Evolutionary conservation across 2,888 invertebrate species (phyloP), one percentile per base, ranked within the genome.

Genomic region (Eupithecia dodoneata): DNA sequence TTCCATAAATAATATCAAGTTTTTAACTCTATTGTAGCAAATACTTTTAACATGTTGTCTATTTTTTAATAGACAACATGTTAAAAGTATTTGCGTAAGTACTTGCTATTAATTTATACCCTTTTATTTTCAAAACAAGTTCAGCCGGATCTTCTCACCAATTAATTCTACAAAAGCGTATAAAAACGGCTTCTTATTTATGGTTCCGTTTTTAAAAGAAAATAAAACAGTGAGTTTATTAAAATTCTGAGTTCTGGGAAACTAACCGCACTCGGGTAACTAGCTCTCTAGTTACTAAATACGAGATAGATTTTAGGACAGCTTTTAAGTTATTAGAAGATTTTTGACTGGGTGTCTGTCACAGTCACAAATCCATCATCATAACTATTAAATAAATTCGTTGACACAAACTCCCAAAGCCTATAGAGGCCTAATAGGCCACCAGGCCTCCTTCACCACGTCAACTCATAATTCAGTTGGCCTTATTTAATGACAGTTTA

Each of bases 141-240:
- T 12, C 59, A 74, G 59, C 71, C 71, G 73, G 72, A 72, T 63
- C 63, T 63, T 45, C 42, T 41, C 41, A 5, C 30, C 41, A 66
- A 66, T 66, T 42, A 66, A 15, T 6, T 42, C 30, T 15, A 30
- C 2, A 41, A 30, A 66, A 66, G 4, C 5, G 41, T 15, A 65
- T 4, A 42, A 42, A 13, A 66, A 59, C 5, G 15, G 41, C 42
- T 4, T 13, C 15, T 42, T 15, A 66, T 41, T 30, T 41, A 66
- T 15, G 65, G 15, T 30, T 41, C 41, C 2, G 41, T 41, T 42
- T 66, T 42, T 4, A 3, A 2, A 30, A 63, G 2, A 12, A 7
- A 4, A 59, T 47, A 59, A 59, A 30, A 9, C 18, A 18, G 59
- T 59, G 10, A 59, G 4, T 59, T 59, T 59, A 59, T 59, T 18